These are phyloP conservation scores for Torymus tubicola DNA, from an alignment of 2,888 invertebrate species.

Conservation along the genomic window DNA sequence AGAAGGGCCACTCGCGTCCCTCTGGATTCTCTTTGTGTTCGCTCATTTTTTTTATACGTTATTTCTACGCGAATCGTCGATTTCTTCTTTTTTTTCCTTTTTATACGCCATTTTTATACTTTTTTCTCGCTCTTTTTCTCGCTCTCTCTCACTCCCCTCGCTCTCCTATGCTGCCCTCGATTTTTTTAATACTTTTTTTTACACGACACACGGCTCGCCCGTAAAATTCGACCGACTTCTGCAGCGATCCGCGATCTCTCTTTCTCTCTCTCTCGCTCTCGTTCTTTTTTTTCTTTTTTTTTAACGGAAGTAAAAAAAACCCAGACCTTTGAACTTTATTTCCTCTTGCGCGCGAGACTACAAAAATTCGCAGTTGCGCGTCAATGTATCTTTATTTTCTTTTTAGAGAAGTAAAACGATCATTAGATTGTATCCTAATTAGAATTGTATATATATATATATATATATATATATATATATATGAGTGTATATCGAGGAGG, in stretches of 20 bases:
- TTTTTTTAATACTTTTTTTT: slow-evolving; percentile 44
- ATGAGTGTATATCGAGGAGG: no score
- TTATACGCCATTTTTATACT: slow-evolving; percentile 12
- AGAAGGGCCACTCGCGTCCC: neutral
- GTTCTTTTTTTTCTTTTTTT: slow-evolving; percentile 17
- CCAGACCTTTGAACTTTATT: slow-evolving; percentile 37
- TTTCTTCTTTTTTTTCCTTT: slow-evolving; percentile 12
- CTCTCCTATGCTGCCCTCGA: neutral
- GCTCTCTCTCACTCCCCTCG: neutral
- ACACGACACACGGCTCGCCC: slow-evolving; percentile 37
- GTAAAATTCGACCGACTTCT: slow-evolving; percentile 45
- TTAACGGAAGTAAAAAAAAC: slow-evolving; percentile 33
- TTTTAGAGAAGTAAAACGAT: neutral
- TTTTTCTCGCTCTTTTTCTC: slow-evolving; percentile 1
- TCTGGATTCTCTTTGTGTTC: neutral
- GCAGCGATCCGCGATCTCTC: slow-evolving; percentile 22
- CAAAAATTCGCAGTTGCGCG: slow-evolving; percentile 10
- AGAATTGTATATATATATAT: no score
- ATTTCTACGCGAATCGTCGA: slow-evolving; percentile 35
- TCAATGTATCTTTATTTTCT: neutral
- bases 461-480: no score
- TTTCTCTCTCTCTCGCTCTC: slow-evolving; percentile 1
- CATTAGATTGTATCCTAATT: neutral
- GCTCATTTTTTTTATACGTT: slow-evolving; percentile 26
- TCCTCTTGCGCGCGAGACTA: slow-evolving; percentile 1